phyloP scores from a whole-genome alignment of 2,888 invertebrate species.

The Pyralis farinalis region DNA sequence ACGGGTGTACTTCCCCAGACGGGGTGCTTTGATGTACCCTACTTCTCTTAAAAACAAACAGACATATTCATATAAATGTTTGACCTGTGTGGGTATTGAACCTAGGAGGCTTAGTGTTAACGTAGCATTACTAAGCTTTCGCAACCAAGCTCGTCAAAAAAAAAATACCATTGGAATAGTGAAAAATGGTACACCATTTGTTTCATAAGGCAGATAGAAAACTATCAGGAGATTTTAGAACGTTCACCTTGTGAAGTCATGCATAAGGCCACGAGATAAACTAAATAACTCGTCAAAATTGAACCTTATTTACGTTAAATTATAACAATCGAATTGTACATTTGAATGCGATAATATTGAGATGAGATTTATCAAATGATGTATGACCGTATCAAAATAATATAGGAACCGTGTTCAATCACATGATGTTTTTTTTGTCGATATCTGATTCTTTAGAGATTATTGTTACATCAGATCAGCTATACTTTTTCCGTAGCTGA shows the following conservation, averaged over 20 bases:
- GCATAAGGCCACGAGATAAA: conserved; percentile 3
- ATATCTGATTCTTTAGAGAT: too few relatives aligned
- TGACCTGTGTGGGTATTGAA: too few relatives aligned
- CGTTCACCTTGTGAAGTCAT: not conserved
- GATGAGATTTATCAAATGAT: conserved; percentile 5
- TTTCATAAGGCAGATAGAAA: not conserved
- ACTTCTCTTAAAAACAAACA: too few relatives aligned
- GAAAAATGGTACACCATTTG: not conserved
- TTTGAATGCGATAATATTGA: conserved; percentile 1
- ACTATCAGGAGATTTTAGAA: not conserved
- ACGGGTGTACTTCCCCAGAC: too few relatives aligned
- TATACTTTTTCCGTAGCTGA: too few relatives aligned
- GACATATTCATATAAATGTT: too few relatives aligned
- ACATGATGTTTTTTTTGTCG: conserved; percentile 2
- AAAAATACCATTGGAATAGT: too few relatives aligned
- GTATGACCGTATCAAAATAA: conserved; percentile 4
- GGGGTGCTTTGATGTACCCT: too few relatives aligned
- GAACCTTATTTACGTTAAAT: not conserved
- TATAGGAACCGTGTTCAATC: not conserved
- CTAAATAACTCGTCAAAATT: conserved; percentile 1
- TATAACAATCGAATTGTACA: not conserved
- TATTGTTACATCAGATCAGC: too few relatives aligned
- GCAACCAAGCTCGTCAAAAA: too few relatives aligned
- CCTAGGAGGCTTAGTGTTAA: too few relatives aligned
- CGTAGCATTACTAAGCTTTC: too few relatives aligned